Evolutionary conservation across 2,888 invertebrate species (phyloP).

Genomic region (Chaitophorus viminalis): DNA sequence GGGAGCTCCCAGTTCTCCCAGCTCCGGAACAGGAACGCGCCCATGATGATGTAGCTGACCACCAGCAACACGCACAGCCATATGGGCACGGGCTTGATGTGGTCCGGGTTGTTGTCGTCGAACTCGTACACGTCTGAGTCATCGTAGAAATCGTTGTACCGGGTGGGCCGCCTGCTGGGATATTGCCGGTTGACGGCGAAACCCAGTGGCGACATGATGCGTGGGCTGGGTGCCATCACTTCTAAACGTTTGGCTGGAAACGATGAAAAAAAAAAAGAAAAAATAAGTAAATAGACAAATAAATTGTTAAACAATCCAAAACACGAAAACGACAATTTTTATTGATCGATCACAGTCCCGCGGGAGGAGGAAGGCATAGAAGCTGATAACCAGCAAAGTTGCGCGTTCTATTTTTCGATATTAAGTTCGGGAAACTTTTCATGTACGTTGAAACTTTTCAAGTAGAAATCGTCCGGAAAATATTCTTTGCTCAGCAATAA

Average conservation of each 20-base stretch:
- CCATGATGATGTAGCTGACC: constrained; percentile 88
- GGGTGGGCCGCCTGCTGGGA: constrained; percentile 62
- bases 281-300: too few relatives aligned
- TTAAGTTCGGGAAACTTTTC: too few relatives aligned
- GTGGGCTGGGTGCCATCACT: constrained; percentile 69
- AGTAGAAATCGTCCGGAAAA: too few relatives aligned
- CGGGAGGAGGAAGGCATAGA: too few relatives aligned
- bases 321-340: too few relatives aligned
- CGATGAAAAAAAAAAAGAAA: not conserved
- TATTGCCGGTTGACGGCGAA: constrained; percentile 73
- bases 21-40: constrained; percentile 84
- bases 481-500: too few relatives aligned
- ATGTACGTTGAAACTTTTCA: too few relatives aligned
- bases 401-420: too few relatives aligned
- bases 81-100: constrained; percentile 82
- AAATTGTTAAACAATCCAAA: too few relatives aligned
- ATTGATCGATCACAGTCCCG: too few relatives aligned
- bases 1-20: constrained; percentile 90
- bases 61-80: constrained; percentile 90
- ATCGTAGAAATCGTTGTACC: constrained; percentile 65
- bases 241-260: constrained; percentile 51
- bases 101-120: constrained; percentile 74
- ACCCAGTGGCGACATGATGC: constrained; percentile 77
- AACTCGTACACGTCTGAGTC: constrained; percentile 65
- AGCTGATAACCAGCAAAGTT: too few relatives aligned